Percentiles rank a stretch among this genome's conserved stretches.
These are phyloP conservation scores for Palythoa heliodiscus DNA, from an alignment of 92 coral and sea anemone species.

Conservation along the genomic window DNA sequence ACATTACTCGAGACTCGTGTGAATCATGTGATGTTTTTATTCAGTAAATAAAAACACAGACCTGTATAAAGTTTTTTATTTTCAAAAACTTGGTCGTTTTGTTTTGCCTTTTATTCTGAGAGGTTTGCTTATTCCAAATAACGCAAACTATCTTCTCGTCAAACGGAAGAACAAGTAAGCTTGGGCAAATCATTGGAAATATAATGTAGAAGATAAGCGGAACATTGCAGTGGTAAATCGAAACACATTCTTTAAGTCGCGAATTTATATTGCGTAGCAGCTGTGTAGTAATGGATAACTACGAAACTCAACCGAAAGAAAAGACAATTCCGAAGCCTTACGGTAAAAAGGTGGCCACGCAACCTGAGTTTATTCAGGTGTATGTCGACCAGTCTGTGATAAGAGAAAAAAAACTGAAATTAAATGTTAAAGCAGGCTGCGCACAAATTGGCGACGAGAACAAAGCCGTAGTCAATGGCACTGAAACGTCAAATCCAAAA, in stretches of 20 bases:
- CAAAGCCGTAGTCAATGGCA: not conserved
- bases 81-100: too few relatives aligned
- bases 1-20: too few relatives aligned
- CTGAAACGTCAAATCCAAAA: not conserved
- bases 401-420: not conserved
- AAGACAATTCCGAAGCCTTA: not conserved
- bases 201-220: not conserved
- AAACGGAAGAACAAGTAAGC: not conserved
- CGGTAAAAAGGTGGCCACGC: not conserved
- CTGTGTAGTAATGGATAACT: not conserved
- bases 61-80: too few relatives aligned
- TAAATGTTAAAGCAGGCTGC: not conserved
- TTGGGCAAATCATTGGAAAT: not conserved
- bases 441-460: slow-evolving; percentile 23
- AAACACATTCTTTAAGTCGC: not conserved
- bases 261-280: slow-evolving; percentile 34
- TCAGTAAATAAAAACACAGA: too few relatives aligned
- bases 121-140: too few relatives aligned
- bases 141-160: not conserved
- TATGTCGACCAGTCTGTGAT: not conserved
- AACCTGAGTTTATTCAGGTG: not conserved
- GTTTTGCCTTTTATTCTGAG: too few relatives aligned
- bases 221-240: not conserved
- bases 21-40: too few relatives aligned
- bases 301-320: not conserved